Percentiles rank a stretch among this genome's conserved stretches.
Conservation (phyloP, 2,797 vertebrate species). For the Poeciliopsis presidionis region DNA sequence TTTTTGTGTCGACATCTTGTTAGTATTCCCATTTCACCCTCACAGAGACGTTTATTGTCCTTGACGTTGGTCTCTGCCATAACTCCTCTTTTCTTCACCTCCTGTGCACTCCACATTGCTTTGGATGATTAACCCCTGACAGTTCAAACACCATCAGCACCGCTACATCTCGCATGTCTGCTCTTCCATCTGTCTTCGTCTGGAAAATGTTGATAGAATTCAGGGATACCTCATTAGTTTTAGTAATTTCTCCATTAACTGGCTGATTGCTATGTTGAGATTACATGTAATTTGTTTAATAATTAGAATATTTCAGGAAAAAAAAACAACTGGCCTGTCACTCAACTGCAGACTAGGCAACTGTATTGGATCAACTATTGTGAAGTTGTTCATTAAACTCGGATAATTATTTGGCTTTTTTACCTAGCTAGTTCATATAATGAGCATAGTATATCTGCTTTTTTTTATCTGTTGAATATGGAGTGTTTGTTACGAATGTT, state of each 20-base stretch:
- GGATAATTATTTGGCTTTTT: neutral
- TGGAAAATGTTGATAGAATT: neutral
- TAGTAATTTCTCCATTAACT: neutral
- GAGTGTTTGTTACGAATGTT: neutral
- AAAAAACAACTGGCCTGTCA: neutral
- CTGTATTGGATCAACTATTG: neutral
- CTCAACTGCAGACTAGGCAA: neutral
- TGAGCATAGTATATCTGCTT: neutral
- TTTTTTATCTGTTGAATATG: neutral
- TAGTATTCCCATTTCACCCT: neutral
- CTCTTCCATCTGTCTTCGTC: neutral
- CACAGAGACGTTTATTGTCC: neutral
- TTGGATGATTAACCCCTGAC: neutral
- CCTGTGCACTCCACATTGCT: neutral
- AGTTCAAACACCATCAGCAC: neutral
- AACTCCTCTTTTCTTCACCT: neutral
- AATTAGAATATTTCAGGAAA: neutral
- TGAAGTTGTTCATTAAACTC: neutral
- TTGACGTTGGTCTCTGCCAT: neutral
- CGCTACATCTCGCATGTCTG: neutral
- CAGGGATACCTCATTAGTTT: neutral
- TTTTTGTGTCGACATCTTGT: neutral
- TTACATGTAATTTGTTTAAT: neutral
- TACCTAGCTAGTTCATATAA: neutral
- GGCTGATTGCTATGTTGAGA: neutral